These are phyloP conservation scores for Remorina albescens DNA, from an alignment of 2,797 vertebrate species.

Conservation along the genomic window DNA sequence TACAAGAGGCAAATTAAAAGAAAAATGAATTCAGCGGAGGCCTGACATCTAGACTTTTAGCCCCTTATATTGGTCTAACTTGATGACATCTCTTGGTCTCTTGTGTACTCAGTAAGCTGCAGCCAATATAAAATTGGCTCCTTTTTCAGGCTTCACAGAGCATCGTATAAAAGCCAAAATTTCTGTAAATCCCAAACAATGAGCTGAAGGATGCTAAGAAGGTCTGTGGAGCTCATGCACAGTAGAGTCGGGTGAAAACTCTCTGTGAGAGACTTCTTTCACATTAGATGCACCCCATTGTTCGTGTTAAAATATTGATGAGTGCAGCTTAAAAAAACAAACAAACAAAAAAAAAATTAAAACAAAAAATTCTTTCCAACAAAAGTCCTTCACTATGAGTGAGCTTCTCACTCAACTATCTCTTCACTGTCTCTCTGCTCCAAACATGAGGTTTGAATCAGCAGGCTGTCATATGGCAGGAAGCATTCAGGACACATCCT, in stretches of 20 bases:
- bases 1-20: neutral
- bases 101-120: neutral
- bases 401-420: slow-evolving; percentile 29
- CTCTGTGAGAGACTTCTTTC: neutral
- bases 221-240: neutral
- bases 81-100: neutral
- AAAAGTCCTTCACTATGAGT: slow-evolving; percentile 2
- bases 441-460: slow-evolving; percentile 75
- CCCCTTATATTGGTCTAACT: neutral
- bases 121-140: neutral
- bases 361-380: no score
- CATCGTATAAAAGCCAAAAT: neutral
- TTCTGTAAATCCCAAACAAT: neutral
- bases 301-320: neutral
- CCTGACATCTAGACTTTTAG: neutral
- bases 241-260: neutral
- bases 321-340: neutral
- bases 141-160: neutral
- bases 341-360: neutral
- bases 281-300: neutral
- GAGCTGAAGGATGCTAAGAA: neutral
- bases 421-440: slow-evolving; percentile 40
- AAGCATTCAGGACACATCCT: slow-evolving; percentile 69
- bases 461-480: slow-evolving; percentile 62
- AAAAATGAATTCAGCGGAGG: neutral